A percentile compares a stretch with the other conserved stretches of the same genome.
Evolutionary conservation across 2,888 invertebrate species (phyloP).

Genomic region (Odontomyia ornata): DNA sequence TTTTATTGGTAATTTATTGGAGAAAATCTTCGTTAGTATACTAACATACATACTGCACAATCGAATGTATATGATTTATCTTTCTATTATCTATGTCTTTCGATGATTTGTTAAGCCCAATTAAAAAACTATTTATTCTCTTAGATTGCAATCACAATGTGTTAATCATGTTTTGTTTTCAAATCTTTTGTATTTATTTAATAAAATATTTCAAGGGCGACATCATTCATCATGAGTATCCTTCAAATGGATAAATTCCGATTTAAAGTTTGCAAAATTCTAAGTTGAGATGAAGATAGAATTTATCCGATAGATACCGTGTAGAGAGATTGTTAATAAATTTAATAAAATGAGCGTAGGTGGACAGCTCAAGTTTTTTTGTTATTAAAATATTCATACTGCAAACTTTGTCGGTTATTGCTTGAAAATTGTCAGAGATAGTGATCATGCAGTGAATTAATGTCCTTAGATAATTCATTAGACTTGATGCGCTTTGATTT

Average conservation of each 20-base stretch:
- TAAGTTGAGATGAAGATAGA: background rate
- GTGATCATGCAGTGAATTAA: no score
- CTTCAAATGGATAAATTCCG: background rate
- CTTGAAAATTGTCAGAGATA: no score
- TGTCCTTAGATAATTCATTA: no score
- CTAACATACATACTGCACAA: background rate
- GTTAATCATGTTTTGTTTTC: background rate
- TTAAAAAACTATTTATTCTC: background rate
- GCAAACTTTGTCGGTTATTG: no score
- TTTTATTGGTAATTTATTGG: background rate
- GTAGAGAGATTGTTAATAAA: background rate
- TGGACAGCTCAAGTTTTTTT: no score
- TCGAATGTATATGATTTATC: conserved; percentile 8
- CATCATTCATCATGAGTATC: conserved; percentile 8
- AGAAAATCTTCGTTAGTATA: no score
- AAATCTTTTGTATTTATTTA: background rate
- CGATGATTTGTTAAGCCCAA: background rate
- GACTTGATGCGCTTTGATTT: no score
- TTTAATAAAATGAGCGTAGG: no score
- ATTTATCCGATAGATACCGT: background rate
- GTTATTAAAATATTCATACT: no score
- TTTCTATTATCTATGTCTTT: background rate
- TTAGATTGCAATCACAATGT: background rate
- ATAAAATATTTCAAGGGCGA: conserved; percentile 15
- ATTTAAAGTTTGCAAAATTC: background rate